Evolutionary conservation across 2,113 vertebrate genomes (phyloP).

Genomic region (Syrrhaptes paradoxus): DNA sequence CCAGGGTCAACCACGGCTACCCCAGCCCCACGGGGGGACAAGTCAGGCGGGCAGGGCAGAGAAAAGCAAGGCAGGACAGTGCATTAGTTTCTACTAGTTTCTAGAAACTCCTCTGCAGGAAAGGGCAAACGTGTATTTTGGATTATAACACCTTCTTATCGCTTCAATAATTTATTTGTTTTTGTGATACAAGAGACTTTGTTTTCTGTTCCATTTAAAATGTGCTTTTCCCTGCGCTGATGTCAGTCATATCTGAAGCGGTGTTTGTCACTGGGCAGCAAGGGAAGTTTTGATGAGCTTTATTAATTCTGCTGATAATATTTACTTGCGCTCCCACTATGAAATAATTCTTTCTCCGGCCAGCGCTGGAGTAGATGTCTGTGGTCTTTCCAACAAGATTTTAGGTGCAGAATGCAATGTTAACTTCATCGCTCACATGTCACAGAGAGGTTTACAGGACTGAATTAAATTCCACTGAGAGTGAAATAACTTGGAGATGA

Average conservation of each 20-base stretch:
- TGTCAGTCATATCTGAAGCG: neutral
- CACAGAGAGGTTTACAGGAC: neutral
- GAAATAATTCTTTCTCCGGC: neutral
- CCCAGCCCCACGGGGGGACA: neutral
- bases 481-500: neutral
- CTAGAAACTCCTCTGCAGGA: neutral
- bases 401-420: neutral
- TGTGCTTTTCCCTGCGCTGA: neutral
- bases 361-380: neutral
- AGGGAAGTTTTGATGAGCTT: neutral
- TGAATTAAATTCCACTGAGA: neutral
- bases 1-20: neutral
- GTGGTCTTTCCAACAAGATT: neutral
- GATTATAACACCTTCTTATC: neutral
- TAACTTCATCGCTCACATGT: neutral
- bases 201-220: conserved; percentile 20
- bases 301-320: conserved; percentile 3
- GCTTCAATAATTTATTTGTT: neutral
- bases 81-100: neutral
- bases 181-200: neutral
- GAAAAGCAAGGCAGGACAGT: neutral
- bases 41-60: neutral
- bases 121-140: neutral
- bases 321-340: neutral
- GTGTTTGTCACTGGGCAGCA: neutral